These are phyloP conservation scores for Plutomurus gul DNA, from an alignment of 1,140 invertebrate genomes.

Conservation along the genomic window DNA sequence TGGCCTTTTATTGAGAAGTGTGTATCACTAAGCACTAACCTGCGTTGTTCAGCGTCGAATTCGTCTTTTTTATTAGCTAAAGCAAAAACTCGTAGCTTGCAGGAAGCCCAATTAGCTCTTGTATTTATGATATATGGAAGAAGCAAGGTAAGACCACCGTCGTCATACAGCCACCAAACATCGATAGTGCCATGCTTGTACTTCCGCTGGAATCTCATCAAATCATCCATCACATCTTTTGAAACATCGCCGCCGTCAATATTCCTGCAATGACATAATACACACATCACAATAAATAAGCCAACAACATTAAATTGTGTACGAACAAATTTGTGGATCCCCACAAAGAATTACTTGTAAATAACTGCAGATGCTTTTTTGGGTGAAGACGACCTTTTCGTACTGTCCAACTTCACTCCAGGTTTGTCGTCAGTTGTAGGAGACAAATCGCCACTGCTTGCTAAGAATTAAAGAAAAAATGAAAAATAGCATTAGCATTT, in stretches of 20 bases:
- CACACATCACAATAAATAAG: not conserved
- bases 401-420: not conserved
- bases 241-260: slow-evolving; percentile 62
- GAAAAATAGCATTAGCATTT: not conserved
- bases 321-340: not conserved
- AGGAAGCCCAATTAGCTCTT: slow-evolving; percentile 79
- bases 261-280: slow-evolving; percentile 15
- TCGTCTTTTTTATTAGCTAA: slow-evolving; percentile 90
- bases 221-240: slow-evolving; percentile 68
- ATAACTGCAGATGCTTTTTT: not conserved
- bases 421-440: not conserved
- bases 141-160: slow-evolving; percentile 71
- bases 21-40: slow-evolving; percentile 62
- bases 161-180: slow-evolving; percentile 95
- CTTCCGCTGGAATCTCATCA: slow-evolving; percentile 66
- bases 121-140: slow-evolving; percentile 90
- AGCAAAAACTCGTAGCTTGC: slow-evolving; percentile 90
- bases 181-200: slow-evolving; percentile 85
- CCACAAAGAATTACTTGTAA: slow-evolving; percentile 36
- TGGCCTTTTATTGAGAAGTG: not conserved
- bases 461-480: slow-evolving; percentile 56
- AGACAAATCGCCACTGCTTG: slow-evolving; percentile 70
- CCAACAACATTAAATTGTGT: not conserved
- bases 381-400: slow-evolving; percentile 26
- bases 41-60: slow-evolving; percentile 88